These are phyloP conservation scores for Procambarus virginalis DNA, from an alignment of 1,140 invertebrate genomes.

Conservation along the genomic window DNA sequence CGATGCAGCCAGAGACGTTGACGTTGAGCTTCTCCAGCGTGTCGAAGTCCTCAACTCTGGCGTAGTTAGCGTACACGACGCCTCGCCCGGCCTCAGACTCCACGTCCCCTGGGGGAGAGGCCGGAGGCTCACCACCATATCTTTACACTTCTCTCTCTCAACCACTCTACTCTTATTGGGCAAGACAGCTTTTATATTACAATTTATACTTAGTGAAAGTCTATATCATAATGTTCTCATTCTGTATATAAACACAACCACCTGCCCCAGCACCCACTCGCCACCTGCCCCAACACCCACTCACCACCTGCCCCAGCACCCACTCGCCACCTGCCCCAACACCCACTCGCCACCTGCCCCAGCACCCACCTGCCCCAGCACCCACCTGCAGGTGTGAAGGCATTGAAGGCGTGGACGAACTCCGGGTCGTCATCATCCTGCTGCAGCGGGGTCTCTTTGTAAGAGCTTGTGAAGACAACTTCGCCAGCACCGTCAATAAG, in stretches of 20 bases:
- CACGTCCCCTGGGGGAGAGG: too few species aligned
- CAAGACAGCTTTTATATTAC: too few species aligned
- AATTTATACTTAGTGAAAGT: too few species aligned
- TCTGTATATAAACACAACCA: too few species aligned
- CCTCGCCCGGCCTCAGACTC: background rate
- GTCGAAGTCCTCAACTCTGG: slow-evolving; percentile 75
- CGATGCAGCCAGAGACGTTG: slow-evolving; percentile 73
- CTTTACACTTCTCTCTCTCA: too few species aligned
- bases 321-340: slow-evolving; percentile 3
- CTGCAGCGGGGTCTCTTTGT: slow-evolving; percentile 42
- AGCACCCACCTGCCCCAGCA: too few species aligned
- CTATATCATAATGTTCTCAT: too few species aligned
- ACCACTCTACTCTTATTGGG: too few species aligned
- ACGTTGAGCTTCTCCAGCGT: slow-evolving; percentile 72
- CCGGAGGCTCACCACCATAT: too few species aligned
- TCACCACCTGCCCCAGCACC: slow-evolving; percentile 2
- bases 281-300: slow-evolving; percentile 15
- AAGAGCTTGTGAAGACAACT: slow-evolving; percentile 58
- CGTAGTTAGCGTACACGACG: slow-evolving; percentile 77
- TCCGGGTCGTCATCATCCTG: slow-evolving; percentile 47
- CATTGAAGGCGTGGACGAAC: slow-evolving; percentile 70
- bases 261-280: too few species aligned
- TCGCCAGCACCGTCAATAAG: slow-evolving; percentile 36
- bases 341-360: too few species aligned
- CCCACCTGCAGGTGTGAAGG: slow-evolving; percentile 68